Evolutionary conservation across 1,140 invertebrate species (phyloP).

Genomic region (Oreohelix idahoensis): DNA sequence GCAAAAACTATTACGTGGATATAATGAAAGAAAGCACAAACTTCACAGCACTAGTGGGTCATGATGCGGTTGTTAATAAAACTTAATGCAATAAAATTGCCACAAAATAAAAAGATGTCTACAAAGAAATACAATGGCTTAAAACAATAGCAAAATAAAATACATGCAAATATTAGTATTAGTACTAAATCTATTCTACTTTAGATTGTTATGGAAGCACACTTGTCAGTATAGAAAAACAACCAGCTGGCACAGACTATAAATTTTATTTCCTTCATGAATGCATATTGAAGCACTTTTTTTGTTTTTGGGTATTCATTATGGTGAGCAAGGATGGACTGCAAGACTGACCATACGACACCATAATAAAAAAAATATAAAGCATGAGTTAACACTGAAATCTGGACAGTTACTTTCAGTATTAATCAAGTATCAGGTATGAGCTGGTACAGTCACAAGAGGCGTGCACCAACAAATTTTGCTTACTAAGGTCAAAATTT

Average conservation of each 20-base stretch:
- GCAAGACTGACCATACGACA: slow-evolving; percentile 28
- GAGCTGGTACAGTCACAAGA: slow-evolving; percentile 45
- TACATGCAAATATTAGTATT: background rate
- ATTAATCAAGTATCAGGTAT: slow-evolving; percentile 35
- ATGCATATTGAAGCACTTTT: background rate
- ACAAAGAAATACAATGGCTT: background rate
- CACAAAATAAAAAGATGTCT: background rate
- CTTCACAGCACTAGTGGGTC: background rate
- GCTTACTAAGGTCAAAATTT: slow-evolving; percentile 45
- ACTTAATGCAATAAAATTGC: background rate
- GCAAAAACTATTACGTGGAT: too few relatives aligned
- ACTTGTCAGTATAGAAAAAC: background rate
- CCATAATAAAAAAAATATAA: background rate
- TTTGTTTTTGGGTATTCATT: background rate
- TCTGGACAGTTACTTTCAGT: slow-evolving; percentile 33
- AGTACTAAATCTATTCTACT: background rate
- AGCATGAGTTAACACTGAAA: slow-evolving; percentile 35
- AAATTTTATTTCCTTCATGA: background rate
- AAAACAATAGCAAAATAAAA: background rate
- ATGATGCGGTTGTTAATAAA: background rate
- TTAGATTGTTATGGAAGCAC: background rate
- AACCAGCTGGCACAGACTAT: slow-evolving; percentile 1
- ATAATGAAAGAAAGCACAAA: background rate
- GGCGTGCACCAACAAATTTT: slow-evolving; percentile 46
- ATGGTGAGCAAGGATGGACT: slow-evolving; percentile 23